A percentile compares a stretch with the other conserved stretches of the same genome.
Conservation (phyloP, 2,888 invertebrate species). For the Sminthurides aquaticus region DNA sequence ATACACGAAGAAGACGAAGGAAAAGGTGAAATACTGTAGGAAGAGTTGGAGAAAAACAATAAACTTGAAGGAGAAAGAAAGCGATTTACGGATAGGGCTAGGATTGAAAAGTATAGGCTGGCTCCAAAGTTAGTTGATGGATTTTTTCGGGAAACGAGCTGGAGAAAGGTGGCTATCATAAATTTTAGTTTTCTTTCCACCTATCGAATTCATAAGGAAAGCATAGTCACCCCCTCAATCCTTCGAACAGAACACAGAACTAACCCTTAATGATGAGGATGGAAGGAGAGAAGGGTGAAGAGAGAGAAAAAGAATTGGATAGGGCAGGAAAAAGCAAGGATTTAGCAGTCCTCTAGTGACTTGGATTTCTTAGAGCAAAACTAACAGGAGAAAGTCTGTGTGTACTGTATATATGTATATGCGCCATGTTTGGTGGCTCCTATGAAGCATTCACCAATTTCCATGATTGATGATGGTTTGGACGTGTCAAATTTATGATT, state of each 20-base stretch:
- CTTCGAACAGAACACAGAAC: conserved; percentile 1
- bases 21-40: conserved; percentile 3
- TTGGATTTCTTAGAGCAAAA: too few relatives aligned
- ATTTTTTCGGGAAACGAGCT: background rate
- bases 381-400: too few relatives aligned
- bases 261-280: background rate
- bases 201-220: conserved; percentile 1
- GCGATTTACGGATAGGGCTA: too few relatives aligned
- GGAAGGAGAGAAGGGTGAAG: background rate
- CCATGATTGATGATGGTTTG: conserved; percentile 28
- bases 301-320: conserved; percentile 7
- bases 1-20: too few relatives aligned
- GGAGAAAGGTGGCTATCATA: background rate
- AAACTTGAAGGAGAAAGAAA: conserved; percentile 3
- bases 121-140: background rate
- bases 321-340: conserved; percentile 1
- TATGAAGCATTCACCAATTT: conserved; percentile 25
- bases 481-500: conserved; percentile 28
- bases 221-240: background rate
- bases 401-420: too few relatives aligned
- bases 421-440: background rate
- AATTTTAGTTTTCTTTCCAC: background rate
- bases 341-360: too few relatives aligned
- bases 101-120: too few relatives aligned
- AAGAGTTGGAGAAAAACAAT: conserved; percentile 1